phyloP scores from a whole-genome alignment of 2,797 vertebrate species.

The Melanotaenia nigrans region DNA sequence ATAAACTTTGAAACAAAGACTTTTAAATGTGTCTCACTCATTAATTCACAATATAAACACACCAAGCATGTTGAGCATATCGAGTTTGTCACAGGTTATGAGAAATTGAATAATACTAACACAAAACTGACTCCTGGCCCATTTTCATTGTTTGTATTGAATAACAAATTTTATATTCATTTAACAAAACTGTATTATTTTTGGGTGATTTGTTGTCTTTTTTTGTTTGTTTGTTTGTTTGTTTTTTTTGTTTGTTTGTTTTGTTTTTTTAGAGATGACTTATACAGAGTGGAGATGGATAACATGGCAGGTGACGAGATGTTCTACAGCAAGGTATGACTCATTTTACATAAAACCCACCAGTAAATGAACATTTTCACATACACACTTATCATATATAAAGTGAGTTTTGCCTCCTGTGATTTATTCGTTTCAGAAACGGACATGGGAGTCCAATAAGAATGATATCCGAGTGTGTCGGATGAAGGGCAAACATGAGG shows the following conservation, averaged over 20 bases:
- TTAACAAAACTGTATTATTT: not conserved
- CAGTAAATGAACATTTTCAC: not conserved
- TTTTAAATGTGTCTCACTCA: not conserved
- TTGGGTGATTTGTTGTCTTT: conserved; percentile 4
- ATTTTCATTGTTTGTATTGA: not conserved
- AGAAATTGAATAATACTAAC: not conserved
- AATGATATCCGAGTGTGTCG: conserved; percentile 94
- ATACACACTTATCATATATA: conserved; percentile 1
- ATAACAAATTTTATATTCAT: not conserved
- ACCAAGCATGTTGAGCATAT: not conserved
- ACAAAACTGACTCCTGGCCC: not conserved
- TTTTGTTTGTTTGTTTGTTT: too few species aligned
- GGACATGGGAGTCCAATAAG: conserved; percentile 94
- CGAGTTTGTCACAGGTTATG: not conserved
- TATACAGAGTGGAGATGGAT: conserved; percentile 94
- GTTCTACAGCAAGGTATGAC: conserved; percentile 91
- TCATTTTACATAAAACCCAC: conserved; percentile 7
- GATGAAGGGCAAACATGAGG: conserved; percentile 98
- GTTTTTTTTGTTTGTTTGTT: too few species aligned
- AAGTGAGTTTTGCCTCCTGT: not conserved
- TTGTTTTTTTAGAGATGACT: conserved; percentile 86
- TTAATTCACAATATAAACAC: not conserved
- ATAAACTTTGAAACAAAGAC: not conserved
- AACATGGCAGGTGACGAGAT: conserved; percentile 87
- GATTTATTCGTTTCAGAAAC: conserved; percentile 81